Evolutionary conservation across 2,888 invertebrate genomes (phyloP).

Genomic region (Leptinotarsa peninsularis): DNA sequence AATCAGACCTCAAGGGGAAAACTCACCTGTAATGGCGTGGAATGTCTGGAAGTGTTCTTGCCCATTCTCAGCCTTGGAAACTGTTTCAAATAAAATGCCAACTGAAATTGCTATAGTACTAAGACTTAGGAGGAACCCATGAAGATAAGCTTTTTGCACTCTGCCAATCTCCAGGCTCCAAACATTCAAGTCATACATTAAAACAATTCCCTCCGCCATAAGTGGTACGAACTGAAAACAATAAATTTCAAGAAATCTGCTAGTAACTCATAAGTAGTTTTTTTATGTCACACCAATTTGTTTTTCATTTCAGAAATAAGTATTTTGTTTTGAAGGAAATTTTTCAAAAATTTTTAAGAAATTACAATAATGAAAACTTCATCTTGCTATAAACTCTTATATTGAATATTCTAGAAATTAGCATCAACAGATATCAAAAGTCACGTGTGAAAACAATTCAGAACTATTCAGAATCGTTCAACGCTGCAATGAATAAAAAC

Average conservation of each 20-base stretch:
- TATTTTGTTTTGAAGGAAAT: too few species aligned
- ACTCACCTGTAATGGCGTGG: constrained; percentile 53
- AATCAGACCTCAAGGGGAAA: not conserved
- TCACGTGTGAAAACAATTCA: too few species aligned
- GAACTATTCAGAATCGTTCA: too few species aligned
- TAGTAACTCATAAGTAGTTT: too few species aligned
- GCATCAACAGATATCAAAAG: too few species aligned
- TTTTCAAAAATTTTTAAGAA: too few species aligned
- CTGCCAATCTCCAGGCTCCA: constrained; percentile 51
- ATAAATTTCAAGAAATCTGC: constrained; percentile 12
- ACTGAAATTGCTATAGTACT: constrained; percentile 48
- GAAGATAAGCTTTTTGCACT: constrained; percentile 51
- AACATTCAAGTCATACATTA: constrained; percentile 54
- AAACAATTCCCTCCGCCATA: constrained; percentile 56
- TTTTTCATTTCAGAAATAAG: too few species aligned
- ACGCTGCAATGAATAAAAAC: too few species aligned
- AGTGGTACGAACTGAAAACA: constrained; percentile 55
- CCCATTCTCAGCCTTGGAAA: not conserved
- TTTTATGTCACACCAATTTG: too few species aligned
- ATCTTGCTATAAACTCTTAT: too few species aligned
- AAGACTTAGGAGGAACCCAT: constrained; percentile 50
- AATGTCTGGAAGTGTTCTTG: constrained; percentile 49
- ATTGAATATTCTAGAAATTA: too few species aligned
- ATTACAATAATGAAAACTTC: too few species aligned
- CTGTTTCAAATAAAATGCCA: constrained; percentile 52